phyloP scores from a whole-genome alignment of 2,797 vertebrate genomes.

The Phrynocephalus vlangalii region DNA sequence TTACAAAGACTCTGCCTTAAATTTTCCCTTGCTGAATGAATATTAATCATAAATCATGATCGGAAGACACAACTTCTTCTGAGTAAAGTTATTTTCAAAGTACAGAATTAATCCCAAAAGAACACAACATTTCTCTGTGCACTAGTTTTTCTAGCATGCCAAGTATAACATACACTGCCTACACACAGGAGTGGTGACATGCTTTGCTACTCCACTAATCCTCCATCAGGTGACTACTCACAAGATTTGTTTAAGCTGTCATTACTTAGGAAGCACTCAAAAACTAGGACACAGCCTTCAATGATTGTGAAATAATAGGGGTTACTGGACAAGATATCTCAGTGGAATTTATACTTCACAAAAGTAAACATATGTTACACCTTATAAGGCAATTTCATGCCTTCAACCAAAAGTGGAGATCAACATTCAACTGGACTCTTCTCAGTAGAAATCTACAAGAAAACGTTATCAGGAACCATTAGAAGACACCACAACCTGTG shows the following conservation, averaged over 20 bases:
- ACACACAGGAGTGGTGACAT: conserved; percentile 54
- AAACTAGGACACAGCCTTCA: conserved; percentile 60
- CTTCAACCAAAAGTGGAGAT: background rate
- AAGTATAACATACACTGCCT: conserved; percentile 23
- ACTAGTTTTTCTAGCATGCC: background rate
- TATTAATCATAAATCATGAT: background rate
- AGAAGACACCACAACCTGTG: background rate
- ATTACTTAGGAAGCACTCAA: conserved; percentile 58
- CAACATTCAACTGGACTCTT: background rate
- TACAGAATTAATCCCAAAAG: background rate
- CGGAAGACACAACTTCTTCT: conserved; percentile 25
- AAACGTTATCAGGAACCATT: background rate
- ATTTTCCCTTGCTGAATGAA: background rate
- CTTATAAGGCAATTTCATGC: background rate
- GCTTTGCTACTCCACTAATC: conserved; percentile 77
- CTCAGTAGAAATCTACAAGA: background rate
- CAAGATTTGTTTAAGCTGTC: conserved; percentile 76
- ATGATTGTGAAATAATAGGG: conserved; percentile 63
- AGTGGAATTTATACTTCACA: conserved; percentile 2
- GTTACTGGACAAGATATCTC: conserved; percentile 69
- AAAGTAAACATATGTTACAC: background rate
- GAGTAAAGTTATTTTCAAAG: background rate
- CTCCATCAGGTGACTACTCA: conserved; percentile 85
- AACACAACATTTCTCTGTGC: conserved; percentile 18
- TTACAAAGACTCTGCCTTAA: background rate